Conservation (phyloP, 2,888 invertebrate genomes). For the Zhuqinia jingwanae region DNA sequence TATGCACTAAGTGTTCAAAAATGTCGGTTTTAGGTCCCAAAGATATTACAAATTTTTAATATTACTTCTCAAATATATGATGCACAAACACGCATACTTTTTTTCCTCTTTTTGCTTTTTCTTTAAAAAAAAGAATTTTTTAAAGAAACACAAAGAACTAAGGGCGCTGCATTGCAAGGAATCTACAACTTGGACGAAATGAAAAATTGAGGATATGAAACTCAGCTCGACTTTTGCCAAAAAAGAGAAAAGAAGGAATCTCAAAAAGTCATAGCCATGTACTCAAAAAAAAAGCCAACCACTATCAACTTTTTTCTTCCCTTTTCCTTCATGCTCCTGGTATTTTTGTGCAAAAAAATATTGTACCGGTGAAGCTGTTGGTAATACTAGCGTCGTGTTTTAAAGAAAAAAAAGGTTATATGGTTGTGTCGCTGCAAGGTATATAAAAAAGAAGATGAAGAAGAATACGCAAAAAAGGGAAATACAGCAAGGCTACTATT, state of each 20-base stretch:
- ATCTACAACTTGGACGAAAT: background rate
- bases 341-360: background rate
- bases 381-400: background rate
- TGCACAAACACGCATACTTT: constrained; percentile 22
- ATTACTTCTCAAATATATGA: constrained; percentile 7
- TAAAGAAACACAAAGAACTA: background rate
- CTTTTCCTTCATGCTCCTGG: background rate
- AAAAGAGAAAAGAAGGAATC: background rate
- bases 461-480: constrained; percentile 1
- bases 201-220: background rate
- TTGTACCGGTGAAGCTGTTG: background rate
- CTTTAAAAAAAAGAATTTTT: background rate
- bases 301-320: constrained; percentile 24
- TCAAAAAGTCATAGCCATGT: constrained; percentile 30
- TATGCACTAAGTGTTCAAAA: constrained; percentile 1
- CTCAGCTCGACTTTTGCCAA: background rate
- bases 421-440: constrained; percentile 1
- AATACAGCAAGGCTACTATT: background rate
- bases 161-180: background rate
- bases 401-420: background rate
- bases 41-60: constrained; percentile 37
- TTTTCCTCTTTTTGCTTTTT: background rate
- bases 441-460: background rate
- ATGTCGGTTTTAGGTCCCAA: constrained; percentile 2
- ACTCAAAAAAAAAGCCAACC: background rate